Evolutionary conservation across 2,113 vertebrate genomes (phyloP), one percentile per base, ranked within the genome.

Genomic region (Dermatemys mawii): DNA sequence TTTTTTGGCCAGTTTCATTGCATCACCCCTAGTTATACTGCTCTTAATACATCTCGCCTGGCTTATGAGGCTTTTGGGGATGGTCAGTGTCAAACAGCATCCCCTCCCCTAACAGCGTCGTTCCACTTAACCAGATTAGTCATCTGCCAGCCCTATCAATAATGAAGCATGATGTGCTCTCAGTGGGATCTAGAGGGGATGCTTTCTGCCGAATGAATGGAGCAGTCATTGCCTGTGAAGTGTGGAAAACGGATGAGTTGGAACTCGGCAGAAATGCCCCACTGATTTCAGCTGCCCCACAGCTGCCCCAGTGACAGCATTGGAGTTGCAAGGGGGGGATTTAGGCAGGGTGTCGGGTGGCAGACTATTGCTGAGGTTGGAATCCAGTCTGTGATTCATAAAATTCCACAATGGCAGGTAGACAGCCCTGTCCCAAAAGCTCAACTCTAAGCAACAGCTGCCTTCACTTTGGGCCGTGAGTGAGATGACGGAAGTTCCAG

Each of bases 401-500:
- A 53, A 80, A 63, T 4, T 4, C 51, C 60, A 49, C 27, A 44
- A 78, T 81, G 73, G 38, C 44, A 87, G 79, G 73, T 84, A 82
- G 73, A n/a, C 90, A 70, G 70, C 60, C 44, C 78, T 51, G 5
- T 89, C 55, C 70, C 57, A 75, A 81, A 26, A 51, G 81, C 27
- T 86, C 63, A 63, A 49, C 67, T 70, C 90, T 32, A 41, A 89
- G 85, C 60, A 83, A 44, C 1, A 86, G 57, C 92, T 85, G 88
- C 80, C 86, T 90, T 93, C 4, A 5, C 83, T 91, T n/a, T 63
- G 84, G 80, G 87, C 46, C 84, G 81, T 90, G 79, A 92, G 50
- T 32, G 85, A 91, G 89, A 89, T 83, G 85, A 89, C 91, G 13
- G 75, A 4, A 82, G 86, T 80, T 94, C 91, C 92, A 91, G 86